phyloP scores from a whole-genome alignment of 1,140 invertebrate species.

The Bursaphelenchus mucronatus region DNA sequence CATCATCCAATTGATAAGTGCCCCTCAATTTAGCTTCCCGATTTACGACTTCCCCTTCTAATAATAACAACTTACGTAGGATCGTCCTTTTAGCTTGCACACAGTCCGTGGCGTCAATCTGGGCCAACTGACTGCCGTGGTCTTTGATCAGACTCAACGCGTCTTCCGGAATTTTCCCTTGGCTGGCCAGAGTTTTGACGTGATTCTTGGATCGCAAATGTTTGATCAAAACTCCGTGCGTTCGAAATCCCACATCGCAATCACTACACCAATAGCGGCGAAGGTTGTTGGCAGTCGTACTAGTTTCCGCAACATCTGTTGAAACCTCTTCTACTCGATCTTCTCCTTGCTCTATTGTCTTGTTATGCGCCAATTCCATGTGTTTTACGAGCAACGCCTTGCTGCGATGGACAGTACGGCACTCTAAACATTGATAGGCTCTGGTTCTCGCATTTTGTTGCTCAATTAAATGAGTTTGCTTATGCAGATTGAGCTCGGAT shows the following conservation, averaged over 20 bases:
- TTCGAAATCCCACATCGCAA: conserved; percentile 90
- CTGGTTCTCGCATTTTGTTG: conserved; percentile 35
- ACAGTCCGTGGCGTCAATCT: conserved; percentile 42
- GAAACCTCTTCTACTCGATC: too few relatives aligned
- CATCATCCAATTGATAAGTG: too few relatives aligned
- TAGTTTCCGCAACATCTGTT: too few relatives aligned
- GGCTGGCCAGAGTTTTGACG: conserved; percentile 85
- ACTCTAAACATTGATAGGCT: conserved; percentile 46
- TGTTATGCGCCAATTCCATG: conserved; percentile 33
- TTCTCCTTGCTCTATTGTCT: background rate
- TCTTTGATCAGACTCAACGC: conserved; percentile 93
- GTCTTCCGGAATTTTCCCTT: conserved; percentile 83
- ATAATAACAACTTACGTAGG: too few relatives aligned
- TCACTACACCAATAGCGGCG: conserved; percentile 70
- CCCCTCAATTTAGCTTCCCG: too few relatives aligned
- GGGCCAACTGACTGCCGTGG: conserved; percentile 41
- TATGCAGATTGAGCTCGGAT: conserved; percentile 49
- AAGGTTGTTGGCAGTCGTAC: conserved; percentile 62
- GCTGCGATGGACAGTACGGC: conserved; percentile 25
- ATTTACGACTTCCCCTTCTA: too few relatives aligned
- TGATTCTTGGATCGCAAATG: conserved; percentile 94
- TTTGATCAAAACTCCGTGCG: conserved; percentile 90
- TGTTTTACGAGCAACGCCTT: conserved; percentile 44
- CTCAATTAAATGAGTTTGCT: conserved; percentile 56
- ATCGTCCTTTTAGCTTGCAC: conserved; percentile 33